These are phyloP conservation scores for Littorina saxatilis DNA, from an alignment of 1,140 invertebrate genomes.

Conservation along the genomic window DNA sequence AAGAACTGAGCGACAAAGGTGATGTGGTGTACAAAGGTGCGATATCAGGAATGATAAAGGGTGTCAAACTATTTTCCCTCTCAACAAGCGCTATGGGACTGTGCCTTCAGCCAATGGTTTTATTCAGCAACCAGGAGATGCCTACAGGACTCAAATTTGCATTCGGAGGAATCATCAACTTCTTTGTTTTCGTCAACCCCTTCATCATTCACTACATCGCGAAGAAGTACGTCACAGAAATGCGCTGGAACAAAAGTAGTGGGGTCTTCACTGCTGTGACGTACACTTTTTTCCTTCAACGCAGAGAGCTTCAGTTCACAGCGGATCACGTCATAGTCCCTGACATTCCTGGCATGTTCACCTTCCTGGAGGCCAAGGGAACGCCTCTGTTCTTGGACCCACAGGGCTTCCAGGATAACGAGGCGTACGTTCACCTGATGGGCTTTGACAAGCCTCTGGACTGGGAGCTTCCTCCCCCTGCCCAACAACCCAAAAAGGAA, in stretches of 20 bases:
- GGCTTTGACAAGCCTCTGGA: slow-evolving; percentile 93
- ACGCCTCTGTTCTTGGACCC: slow-evolving; percentile 86
- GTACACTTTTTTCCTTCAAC: slow-evolving; percentile 58
- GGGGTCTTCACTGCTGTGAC: slow-evolving; percentile 61
- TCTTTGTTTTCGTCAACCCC: slow-evolving; percentile 90
- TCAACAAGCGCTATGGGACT: slow-evolving; percentile 84
- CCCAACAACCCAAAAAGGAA: not conserved
- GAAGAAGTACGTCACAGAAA: slow-evolving; percentile 88
- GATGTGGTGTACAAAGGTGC: slow-evolving; percentile 81
- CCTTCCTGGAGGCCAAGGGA: slow-evolving; percentile 83
- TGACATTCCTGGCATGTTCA: slow-evolving; percentile 88
- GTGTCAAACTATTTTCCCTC: slow-evolving; percentile 88
- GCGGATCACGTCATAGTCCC: slow-evolving; percentile 85
- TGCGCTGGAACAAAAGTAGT: slow-evolving; percentile 81
- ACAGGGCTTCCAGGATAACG: slow-evolving; percentile 81
- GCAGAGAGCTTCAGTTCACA: slow-evolving; percentile 54
- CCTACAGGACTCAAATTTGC: slow-evolving; percentile 78
- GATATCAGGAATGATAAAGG: slow-evolving; percentile 82
- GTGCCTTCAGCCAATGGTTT: slow-evolving; percentile 84
- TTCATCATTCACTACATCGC: slow-evolving; percentile 87
- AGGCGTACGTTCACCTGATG: slow-evolving; percentile 90
- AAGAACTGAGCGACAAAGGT: slow-evolving; percentile 54
- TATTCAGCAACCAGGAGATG: slow-evolving; percentile 73
- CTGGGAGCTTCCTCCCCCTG: slow-evolving; percentile 44
- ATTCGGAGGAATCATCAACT: slow-evolving; percentile 82